phyloP scores from a whole-genome alignment of 2,113 vertebrate species.

The Thamnaconus septentrionalis region DNA sequence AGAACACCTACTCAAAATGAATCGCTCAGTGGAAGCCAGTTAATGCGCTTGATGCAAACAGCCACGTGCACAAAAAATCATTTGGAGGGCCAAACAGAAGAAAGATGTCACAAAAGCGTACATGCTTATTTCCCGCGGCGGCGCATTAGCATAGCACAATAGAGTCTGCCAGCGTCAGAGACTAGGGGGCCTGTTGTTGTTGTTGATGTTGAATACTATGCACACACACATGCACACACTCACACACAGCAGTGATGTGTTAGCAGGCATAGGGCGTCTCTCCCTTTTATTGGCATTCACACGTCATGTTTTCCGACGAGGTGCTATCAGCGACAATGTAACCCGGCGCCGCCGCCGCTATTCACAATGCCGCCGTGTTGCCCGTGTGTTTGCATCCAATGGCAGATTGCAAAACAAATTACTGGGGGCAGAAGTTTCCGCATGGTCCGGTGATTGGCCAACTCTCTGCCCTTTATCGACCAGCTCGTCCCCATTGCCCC shows the following conservation, averaged over 20 bases:
- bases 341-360: conserved; percentile 36
- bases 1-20: background rate
- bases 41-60: background rate
- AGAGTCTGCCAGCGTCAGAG: conserved; percentile 24
- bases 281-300: conserved; percentile 49
- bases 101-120: too few relatives aligned
- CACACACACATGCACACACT: background rate
- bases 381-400: conserved; percentile 30
- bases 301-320: background rate
- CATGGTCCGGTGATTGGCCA: background rate
- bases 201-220: too few relatives aligned
- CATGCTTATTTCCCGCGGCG: background rate
- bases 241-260: conserved; percentile 29
- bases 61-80: too few relatives aligned
- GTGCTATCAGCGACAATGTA: conserved; percentile 48
- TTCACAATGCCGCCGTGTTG: conserved; percentile 43
- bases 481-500: background rate
- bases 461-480: too few relatives aligned
- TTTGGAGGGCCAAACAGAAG: too few relatives aligned
- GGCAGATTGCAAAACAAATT: conserved; percentile 44
- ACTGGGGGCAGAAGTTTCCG: conserved; percentile 23
- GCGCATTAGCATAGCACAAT: conserved; percentile 46
- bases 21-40: background rate
- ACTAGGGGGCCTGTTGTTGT: background rate
- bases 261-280: conserved; percentile 15